Evolutionary conservation across 2,113 vertebrate species (phyloP).

Genomic region (Rattus rattus): DNA sequence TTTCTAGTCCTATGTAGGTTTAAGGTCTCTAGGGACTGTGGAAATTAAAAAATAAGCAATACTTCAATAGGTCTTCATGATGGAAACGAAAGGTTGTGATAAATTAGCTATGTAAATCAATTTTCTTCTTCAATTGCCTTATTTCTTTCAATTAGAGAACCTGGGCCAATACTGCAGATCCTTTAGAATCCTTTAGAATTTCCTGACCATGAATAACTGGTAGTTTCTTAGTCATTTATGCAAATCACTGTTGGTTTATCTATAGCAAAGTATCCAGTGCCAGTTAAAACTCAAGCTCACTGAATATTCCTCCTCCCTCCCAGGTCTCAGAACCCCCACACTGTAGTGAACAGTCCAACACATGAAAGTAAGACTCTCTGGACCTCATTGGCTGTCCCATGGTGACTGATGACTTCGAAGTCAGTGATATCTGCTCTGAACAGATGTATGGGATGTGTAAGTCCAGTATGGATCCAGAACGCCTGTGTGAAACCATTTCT

Average conservation of each 20-base stretch:
- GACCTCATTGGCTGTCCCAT: no score
- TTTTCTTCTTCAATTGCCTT: constrained; percentile 57
- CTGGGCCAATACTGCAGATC: background rate
- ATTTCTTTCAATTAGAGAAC: constrained; percentile 56
- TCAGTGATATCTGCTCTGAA: no score
- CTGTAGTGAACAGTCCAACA: background rate
- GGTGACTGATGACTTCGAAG: no score
- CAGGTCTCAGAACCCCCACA: background rate
- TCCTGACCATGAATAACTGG: constrained; percentile 35
- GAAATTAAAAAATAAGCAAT: constrained; percentile 39
- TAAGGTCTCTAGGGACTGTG: background rate
- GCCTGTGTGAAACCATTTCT: no score
- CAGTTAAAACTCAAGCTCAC: background rate
- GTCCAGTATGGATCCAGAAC: no score
- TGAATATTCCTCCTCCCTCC: background rate
- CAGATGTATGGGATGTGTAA: no score
- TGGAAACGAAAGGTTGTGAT: constrained; percentile 22
- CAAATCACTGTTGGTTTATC: constrained; percentile 42
- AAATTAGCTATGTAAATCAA: constrained; percentile 46
- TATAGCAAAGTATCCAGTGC: background rate
- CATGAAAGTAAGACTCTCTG: background rate
- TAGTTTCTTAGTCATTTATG: constrained; percentile 40
- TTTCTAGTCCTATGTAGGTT: background rate
- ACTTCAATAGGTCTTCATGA: constrained; percentile 1
- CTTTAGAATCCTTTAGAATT: constrained; percentile 38